Conservation (phyloP, 2,888 invertebrate genomes). For the Adineta ricciae region DNA sequence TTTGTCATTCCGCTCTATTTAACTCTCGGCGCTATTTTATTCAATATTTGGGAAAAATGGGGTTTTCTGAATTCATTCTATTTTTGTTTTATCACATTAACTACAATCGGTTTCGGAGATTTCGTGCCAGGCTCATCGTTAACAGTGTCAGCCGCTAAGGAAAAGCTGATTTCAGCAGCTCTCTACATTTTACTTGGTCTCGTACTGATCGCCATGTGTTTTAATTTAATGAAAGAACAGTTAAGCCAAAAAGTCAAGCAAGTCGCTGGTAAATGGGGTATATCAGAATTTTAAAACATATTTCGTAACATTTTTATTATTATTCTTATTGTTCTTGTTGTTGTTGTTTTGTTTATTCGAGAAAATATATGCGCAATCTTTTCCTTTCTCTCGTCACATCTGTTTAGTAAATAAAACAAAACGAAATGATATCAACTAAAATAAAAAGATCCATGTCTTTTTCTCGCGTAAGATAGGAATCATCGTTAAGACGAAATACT, state of each 20-base stretch:
- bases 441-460: neutral
- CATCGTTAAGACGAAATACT: neutral
- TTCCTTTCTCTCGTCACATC: neutral
- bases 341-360: neutral
- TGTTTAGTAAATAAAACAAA: neutral
- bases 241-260: constrained; percentile 30
- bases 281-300: neutral
- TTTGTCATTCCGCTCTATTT: constrained; percentile 30
- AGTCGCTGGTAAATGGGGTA: constrained; percentile 27
- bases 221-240: constrained; percentile 32
- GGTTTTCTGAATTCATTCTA: constrained; percentile 31
- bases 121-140: constrained; percentile 32
- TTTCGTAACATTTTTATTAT: neutral
- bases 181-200: constrained; percentile 33
- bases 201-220: constrained; percentile 32
- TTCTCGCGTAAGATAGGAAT: neutral
- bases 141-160: constrained; percentile 22
- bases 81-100: constrained; percentile 34
- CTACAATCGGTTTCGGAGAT: constrained; percentile 34
- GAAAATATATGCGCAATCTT: neutral
- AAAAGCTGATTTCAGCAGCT: constrained; percentile 17
- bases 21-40: constrained; percentile 29
- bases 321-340: neutral
- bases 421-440: neutral
- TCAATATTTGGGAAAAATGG: constrained; percentile 32